Evolutionary conservation across 2,113 vertebrate species (phyloP).

Genomic region (Syngnathoides biaculeatus): DNA sequence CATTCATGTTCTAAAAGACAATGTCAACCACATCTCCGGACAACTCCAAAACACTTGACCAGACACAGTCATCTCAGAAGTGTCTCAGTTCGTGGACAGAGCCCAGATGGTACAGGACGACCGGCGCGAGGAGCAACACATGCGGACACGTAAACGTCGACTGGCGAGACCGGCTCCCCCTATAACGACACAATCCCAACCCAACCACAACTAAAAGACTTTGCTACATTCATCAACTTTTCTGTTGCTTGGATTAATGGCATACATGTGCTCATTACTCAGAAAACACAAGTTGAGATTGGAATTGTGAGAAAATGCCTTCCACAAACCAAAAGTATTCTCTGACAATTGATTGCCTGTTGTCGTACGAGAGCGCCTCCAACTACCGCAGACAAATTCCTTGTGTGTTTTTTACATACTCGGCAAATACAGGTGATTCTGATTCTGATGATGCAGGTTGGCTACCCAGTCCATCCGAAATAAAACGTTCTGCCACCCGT

Average conservation of each 20-base stretch:
- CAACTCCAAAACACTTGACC: neutral
- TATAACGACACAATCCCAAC: neutral
- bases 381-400: no score
- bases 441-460: neutral
- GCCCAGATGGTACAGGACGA: neutral
- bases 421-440: no score
- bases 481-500: neutral
- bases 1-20: neutral
- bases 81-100: neutral
- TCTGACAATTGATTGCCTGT: no score
- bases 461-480: neutral
- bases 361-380: no score
- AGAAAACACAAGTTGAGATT: neutral
- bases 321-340: neutral
- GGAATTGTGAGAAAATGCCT: neutral
- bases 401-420: no score
- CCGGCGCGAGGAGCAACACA: neutral
- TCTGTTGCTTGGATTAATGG: neutral
- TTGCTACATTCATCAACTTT: neutral
- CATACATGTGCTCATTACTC: neutral
- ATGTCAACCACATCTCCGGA: neutral
- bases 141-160: neutral
- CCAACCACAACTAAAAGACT: neutral
- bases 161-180: neutral
- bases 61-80: neutral